Percentiles rank a stretch among this genome's conserved stretches.
Evolutionary conservation across 1,140 invertebrate species (phyloP).

Genomic region (Laupala kohalensis): DNA sequence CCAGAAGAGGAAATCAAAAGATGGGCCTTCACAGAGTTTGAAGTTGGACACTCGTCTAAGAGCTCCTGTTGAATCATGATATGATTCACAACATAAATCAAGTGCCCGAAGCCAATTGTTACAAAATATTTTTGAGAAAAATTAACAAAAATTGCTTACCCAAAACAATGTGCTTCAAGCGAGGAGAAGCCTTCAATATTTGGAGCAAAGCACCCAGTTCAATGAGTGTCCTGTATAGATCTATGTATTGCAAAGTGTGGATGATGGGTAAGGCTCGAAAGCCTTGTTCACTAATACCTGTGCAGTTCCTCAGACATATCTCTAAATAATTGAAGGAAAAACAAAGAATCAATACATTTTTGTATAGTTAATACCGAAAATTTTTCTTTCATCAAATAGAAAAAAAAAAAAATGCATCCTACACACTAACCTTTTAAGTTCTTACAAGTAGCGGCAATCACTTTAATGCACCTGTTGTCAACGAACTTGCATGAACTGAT

Average conservation of each 20-base stretch:
- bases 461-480: conserved; percentile 43
- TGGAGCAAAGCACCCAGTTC: conserved; percentile 43
- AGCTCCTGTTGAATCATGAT: no score
- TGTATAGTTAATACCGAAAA: neutral
- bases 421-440: conserved; percentile 49
- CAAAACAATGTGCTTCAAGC: conserved; percentile 59
- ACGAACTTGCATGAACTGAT: conserved; percentile 65
- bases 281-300: conserved; percentile 36
- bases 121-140: no score
- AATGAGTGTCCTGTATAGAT: conserved; percentile 61
- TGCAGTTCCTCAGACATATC: conserved; percentile 53
- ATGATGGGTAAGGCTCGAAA: conserved; percentile 46
- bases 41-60: no score
- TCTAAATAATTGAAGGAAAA: conserved; percentile 24
- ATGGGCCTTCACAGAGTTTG: no score
- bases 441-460: conserved; percentile 45
- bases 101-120: no score
- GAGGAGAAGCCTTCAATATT: conserved; percentile 48
- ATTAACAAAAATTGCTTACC: conserved; percentile 29
- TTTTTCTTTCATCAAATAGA: neutral
- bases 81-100: no score
- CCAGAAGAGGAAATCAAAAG: no score
- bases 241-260: conserved; percentile 52
- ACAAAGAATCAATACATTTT: neutral
- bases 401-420: neutral